A percentile compares a stretch with the other conserved stretches of the same genome.
phyloP scores from a whole-genome alignment of 2,888 invertebrate species.

The Zhuqinia jingwanae region DNA sequence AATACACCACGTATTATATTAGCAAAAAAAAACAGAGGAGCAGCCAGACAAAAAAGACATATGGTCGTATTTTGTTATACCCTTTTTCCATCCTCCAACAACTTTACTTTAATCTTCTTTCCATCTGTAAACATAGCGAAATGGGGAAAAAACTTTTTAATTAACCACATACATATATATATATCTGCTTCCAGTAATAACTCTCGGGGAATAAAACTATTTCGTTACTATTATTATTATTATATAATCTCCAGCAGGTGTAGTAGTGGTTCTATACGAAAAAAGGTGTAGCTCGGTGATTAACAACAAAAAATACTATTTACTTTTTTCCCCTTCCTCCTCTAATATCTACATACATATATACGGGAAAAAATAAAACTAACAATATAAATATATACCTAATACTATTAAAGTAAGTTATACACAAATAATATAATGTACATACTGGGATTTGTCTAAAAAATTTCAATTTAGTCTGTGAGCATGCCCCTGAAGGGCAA shows the following conservation, averaged over 20 bases:
- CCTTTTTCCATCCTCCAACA: not conserved
- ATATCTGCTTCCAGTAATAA: not conserved
- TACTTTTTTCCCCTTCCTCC: too few relatives aligned
- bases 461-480: constrained; percentile 75
- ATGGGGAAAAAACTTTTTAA: constrained; percentile 17
- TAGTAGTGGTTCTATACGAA: not conserved
- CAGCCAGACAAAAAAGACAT: not conserved
- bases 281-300: constrained; percentile 35
- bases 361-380: too few relatives aligned
- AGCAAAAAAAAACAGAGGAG: not conserved
- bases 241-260: constrained; percentile 28
- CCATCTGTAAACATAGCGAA: not conserved
- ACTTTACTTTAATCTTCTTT: too few relatives aligned
- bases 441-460: constrained; percentile 55
- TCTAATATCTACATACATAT: too few relatives aligned
- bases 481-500: constrained; percentile 78
- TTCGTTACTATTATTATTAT: constrained; percentile 32
- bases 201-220: not conserved
- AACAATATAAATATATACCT: too few relatives aligned
- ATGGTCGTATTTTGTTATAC: not conserved
- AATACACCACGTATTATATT: too few relatives aligned
- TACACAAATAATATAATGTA: constrained; percentile 38
- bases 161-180: constrained; percentile 2
- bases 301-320: not conserved
- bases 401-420: too few relatives aligned